Percentiles rank a stretch among this genome's conserved stretches.
phyloP scores from a whole-genome alignment of 92 coral and sea anemone genomes.

The Epizoanthus stellaris region DNA sequence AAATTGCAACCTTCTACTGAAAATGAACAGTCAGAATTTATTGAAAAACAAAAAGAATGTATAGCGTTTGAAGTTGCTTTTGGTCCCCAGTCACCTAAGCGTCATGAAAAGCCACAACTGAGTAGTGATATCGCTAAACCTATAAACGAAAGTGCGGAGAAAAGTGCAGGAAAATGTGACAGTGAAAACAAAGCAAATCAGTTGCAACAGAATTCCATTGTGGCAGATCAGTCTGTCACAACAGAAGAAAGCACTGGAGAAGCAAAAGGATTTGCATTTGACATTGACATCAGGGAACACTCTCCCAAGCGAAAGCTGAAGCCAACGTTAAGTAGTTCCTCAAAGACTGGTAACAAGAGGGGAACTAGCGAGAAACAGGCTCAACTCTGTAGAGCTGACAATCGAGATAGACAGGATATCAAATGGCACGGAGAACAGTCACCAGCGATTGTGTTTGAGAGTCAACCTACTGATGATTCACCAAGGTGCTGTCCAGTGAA shows the following conservation, averaged over 20 bases:
- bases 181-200: background rate
- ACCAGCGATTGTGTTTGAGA: too few species aligned
- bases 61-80: conserved; percentile 27
- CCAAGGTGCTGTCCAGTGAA: too few species aligned
- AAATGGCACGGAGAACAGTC: too few species aligned
- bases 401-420: too few species aligned
- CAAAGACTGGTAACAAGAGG: conserved; percentile 16
- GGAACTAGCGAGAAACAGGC: background rate
- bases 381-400: too few species aligned
- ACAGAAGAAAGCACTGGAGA: background rate
- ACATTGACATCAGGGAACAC: conserved; percentile 10
- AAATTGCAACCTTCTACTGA: background rate
- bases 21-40: background rate
- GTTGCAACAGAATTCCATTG: background rate
- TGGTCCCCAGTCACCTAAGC: background rate
- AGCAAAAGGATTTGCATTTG: conserved; percentile 16
- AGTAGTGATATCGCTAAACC: background rate
- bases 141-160: background rate
- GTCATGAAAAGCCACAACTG: background rate
- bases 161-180: background rate
- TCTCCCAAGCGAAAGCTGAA: background rate
- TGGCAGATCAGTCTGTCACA: background rate
- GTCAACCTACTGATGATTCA: too few species aligned
- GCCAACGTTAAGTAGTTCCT: conserved; percentile 14
- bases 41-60: background rate